Evolutionary conservation across 2,888 invertebrate genomes (phyloP).

Genomic region (Acronicta aceris): DNA sequence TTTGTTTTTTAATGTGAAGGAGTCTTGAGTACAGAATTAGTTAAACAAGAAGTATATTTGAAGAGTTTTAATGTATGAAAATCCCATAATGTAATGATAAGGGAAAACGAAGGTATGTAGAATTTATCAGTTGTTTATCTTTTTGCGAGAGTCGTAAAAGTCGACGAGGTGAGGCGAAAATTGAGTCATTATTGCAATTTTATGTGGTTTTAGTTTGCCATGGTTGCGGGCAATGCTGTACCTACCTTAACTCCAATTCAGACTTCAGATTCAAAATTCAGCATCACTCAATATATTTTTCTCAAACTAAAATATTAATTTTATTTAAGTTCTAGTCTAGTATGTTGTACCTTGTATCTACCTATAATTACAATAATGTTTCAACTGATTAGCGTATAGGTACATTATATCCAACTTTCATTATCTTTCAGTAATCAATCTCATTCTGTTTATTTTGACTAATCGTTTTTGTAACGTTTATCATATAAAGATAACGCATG

Average conservation of each 20-base stretch:
- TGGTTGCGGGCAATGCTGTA: conserved; percentile 7
- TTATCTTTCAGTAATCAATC: not conserved
- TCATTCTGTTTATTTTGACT: not conserved
- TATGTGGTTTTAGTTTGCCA: conserved; percentile 3
- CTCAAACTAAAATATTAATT: too few species aligned
- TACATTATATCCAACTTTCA: not conserved
- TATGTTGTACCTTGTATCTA: too few species aligned
- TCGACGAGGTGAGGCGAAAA: conserved; percentile 13
- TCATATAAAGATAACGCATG: not conserved
- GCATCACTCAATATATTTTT: too few species aligned
- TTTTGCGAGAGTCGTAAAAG: conserved; percentile 40
- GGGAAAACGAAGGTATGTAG: not conserved
- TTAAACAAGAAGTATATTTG: conserved; percentile 31
- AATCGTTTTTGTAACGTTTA: not conserved
- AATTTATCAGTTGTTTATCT: conserved; percentile 22
- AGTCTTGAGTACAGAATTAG: conserved; percentile 41
- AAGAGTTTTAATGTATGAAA: conserved; percentile 28
- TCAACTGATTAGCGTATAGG: not conserved
- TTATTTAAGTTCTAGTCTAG: too few species aligned
- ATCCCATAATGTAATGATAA: not conserved
- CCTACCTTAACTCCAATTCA: not conserved
- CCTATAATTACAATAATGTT: too few species aligned
- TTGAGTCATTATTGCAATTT: conserved; percentile 14
- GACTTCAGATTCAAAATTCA: not conserved
- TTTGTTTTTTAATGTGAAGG: conserved; percentile 49